Conservation (phyloP, 30 jellyfish, hydroid and myxozoan species). For the Aurelia coerulea region DNA sequence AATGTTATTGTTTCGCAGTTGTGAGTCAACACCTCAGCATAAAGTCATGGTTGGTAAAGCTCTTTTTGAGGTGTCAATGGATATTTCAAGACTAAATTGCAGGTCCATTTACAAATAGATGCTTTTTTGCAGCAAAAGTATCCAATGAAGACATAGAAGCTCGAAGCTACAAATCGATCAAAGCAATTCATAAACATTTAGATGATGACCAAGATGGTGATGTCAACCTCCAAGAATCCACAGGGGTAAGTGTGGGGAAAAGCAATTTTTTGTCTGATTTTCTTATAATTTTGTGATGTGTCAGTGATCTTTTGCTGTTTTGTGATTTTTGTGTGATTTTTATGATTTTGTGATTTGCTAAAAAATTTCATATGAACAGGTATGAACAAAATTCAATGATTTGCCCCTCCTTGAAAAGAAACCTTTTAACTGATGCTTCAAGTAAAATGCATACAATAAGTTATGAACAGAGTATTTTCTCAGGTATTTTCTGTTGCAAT, state of each 20-base stretch:
- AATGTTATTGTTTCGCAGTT: no score
- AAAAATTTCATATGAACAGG: not conserved
- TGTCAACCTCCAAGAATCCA: slow-evolving; percentile 87
- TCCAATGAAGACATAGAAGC: slow-evolving; percentile 47
- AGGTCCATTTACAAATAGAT: no score
- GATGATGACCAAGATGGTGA: slow-evolving; percentile 97
- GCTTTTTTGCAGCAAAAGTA: not conserved
- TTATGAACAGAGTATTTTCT: no score
- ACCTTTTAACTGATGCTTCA: not conserved
- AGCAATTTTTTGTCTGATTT: not conserved
- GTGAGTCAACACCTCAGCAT: no score
- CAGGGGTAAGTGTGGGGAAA: slow-evolving; percentile 65
- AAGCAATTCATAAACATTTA: slow-evolving; percentile 89
- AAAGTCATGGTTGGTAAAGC: no score
- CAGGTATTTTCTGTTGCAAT: no score
- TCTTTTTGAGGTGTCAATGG: no score
- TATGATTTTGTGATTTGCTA: slow-evolving; percentile 1
- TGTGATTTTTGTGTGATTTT: no score
- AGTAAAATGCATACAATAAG: no score
- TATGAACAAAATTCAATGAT: not conserved
- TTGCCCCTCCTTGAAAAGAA: not conserved
- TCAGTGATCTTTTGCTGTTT: not conserved
- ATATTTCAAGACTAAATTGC: no score
- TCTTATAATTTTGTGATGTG: not conserved
- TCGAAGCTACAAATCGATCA: slow-evolving; percentile 77